Evolutionary conservation across 1,140 invertebrate species (phyloP).

Genomic region (Dendrolimus punctatus): DNA sequence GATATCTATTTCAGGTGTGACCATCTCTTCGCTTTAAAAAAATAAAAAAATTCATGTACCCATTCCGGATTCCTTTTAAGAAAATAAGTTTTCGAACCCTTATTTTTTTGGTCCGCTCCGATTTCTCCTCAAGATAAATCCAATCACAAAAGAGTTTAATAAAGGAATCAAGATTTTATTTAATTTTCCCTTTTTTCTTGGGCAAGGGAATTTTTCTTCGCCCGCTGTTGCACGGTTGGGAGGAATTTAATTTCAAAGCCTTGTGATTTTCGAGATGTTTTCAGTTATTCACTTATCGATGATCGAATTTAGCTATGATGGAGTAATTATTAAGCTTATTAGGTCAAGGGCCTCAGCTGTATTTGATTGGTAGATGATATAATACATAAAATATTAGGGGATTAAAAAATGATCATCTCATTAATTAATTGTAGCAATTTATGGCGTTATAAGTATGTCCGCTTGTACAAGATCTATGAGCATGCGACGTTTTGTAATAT

Average conservation of each 20-base stretch:
- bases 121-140: slow-evolving; percentile 2
- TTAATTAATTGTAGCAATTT: no score
- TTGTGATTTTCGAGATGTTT: slow-evolving; percentile 19
- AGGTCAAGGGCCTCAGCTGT: no score
- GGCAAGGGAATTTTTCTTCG: slow-evolving; percentile 9
- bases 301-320: slow-evolving; percentile 12
- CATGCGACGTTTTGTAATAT: no score
- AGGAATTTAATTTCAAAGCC: slow-evolving; percentile 22
- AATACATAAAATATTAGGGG: no score
- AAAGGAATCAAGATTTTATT: slow-evolving; percentile 11
- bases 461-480: no score
- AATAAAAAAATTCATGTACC: no score
- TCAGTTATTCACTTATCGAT: slow-evolving; percentile 16
- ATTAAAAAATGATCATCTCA: no score
- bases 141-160: slow-evolving; percentile 8
- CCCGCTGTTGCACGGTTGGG: slow-evolving; percentile 6
- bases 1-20: no score
- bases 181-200: slow-evolving; percentile 7
- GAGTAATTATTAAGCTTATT: slow-evolving; percentile 9
- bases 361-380: no score
- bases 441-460: no score
- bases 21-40: no score
- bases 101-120: not conserved
- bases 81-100: not conserved
- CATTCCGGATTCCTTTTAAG: no score